phyloP scores from a whole-genome alignment of 2,113 vertebrate species.

The Neotoma lepida region DNA sequence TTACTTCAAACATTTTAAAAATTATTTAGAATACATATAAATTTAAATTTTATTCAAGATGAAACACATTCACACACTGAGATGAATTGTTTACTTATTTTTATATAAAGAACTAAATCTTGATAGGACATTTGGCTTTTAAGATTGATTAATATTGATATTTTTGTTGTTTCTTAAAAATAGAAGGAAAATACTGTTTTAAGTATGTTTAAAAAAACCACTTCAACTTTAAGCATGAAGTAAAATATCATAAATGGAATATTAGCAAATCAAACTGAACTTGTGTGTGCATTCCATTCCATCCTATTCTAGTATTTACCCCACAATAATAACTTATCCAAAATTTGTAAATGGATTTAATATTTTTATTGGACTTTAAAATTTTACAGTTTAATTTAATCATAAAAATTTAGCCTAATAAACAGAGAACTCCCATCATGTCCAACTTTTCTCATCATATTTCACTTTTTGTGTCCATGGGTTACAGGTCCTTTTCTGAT shows the following conservation, averaged over 20 bases:
- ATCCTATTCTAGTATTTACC: background rate
- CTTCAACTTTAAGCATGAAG: background rate
- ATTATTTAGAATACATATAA: background rate
- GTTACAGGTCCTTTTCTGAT: background rate
- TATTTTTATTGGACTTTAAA: background rate
- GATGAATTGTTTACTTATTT: background rate
- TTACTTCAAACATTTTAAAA: background rate
- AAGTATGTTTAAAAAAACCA: background rate
- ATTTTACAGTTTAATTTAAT: background rate
- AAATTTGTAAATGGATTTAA: background rate
- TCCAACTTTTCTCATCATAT: background rate
- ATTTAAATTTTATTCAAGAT: background rate
- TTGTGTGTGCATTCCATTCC: background rate
- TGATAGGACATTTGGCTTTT: background rate
- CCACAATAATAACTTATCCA: background rate
- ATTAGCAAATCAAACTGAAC: background rate
- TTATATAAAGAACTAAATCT: background rate
- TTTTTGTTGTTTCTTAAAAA: background rate
- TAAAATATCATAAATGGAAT: background rate
- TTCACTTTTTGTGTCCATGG: background rate
- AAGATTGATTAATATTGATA: background rate
- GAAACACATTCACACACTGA: background rate
- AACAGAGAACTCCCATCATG: background rate
- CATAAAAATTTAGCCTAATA: background rate
- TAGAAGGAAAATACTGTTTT: background rate